A percentile compares a stretch with the other conserved stretches of the same genome.
phyloP scores from a whole-genome alignment of 2,888 invertebrate genomes.

The Pseudoips prasinana region DNA sequence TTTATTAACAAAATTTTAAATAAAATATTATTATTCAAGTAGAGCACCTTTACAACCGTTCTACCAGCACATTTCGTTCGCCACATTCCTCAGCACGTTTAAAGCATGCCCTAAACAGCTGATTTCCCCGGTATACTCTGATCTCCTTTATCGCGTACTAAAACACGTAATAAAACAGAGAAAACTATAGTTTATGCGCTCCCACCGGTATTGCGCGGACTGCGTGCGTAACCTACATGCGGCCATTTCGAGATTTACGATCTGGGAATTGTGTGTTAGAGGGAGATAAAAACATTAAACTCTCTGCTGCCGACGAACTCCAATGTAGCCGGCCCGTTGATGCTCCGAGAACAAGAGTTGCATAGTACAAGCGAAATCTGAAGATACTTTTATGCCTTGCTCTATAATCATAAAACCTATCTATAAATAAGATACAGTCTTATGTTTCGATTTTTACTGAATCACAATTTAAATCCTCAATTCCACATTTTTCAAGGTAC shows the following conservation, averaged over 20 bases:
- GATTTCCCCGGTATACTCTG: slow-evolving; percentile 76
- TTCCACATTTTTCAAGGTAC: background rate
- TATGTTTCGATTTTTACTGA: background rate
- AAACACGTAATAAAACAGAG: slow-evolving; percentile 81
- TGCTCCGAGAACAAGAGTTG: slow-evolving; percentile 64
- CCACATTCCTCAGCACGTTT: slow-evolving; percentile 81
- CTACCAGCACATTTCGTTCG: slow-evolving; percentile 71
- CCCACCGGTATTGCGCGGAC: slow-evolving; percentile 73
- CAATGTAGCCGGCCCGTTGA: slow-evolving; percentile 64
- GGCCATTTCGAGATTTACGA: slow-evolving; percentile 84
- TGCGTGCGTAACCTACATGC: slow-evolving; percentile 83
- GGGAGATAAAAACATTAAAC: slow-evolving; percentile 77
- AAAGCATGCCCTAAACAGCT: slow-evolving; percentile 81
- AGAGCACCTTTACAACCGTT: slow-evolving; percentile 57
- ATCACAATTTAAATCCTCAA: background rate
- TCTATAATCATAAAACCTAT: slow-evolving; percentile 1
- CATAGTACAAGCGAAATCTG: slow-evolving; percentile 51
- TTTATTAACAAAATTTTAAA: too few relatives aligned
- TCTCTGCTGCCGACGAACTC: slow-evolving; percentile 70
- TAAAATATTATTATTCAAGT: too few relatives aligned
- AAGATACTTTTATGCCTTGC: slow-evolving; percentile 25
- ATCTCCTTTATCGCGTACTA: slow-evolving; percentile 76
- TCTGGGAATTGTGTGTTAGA: slow-evolving; percentile 82
- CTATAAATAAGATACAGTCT: too few relatives aligned
- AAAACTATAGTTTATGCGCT: slow-evolving; percentile 80